A percentile compares a stretch with the other conserved stretches of the same genome.
These are phyloP conservation scores for Tamias sibiricus DNA, from an alignment of 2,113 vertebrate species.

Conservation along the genomic window DNA sequence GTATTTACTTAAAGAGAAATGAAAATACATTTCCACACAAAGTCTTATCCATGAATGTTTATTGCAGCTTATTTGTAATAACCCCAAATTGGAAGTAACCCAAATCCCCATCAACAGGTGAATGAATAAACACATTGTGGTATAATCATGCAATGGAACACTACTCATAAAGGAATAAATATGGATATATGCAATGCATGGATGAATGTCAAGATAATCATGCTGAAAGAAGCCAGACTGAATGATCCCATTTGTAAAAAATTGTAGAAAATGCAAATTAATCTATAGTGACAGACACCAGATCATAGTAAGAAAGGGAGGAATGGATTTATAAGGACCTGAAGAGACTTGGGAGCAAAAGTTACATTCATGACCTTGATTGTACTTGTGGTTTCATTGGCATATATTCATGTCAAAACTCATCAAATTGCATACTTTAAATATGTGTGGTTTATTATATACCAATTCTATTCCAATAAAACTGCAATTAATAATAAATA, in stretches of 20 bases:
- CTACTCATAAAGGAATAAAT: not conserved
- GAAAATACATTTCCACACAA: not conserved
- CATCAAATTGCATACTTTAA: not conserved
- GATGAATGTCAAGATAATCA: not conserved
- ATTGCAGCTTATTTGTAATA: not conserved
- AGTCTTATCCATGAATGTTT: not conserved
- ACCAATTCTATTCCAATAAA: not conserved
- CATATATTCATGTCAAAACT: not conserved
- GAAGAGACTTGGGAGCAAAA: not conserved
- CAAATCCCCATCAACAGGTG: not conserved
- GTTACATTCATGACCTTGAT: not conserved
- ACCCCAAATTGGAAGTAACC: not conserved
- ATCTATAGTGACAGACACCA: conserved; percentile 5
- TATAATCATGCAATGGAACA: not conserved
- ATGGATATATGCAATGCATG: not conserved
- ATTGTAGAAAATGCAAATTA: conserved; percentile 25
- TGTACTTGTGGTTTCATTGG: not conserved
- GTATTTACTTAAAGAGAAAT: not conserved
- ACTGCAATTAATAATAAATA: conserved; percentile 20
- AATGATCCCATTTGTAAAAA: conserved; percentile 2
- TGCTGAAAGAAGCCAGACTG: not conserved
- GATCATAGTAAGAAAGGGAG: not conserved
- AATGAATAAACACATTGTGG: not conserved
- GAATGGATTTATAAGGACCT: not conserved
- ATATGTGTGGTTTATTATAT: not conserved